Evolutionary conservation across 2,888 invertebrate genomes (phyloP).

Genomic region (Griposia aprilina): DNA sequence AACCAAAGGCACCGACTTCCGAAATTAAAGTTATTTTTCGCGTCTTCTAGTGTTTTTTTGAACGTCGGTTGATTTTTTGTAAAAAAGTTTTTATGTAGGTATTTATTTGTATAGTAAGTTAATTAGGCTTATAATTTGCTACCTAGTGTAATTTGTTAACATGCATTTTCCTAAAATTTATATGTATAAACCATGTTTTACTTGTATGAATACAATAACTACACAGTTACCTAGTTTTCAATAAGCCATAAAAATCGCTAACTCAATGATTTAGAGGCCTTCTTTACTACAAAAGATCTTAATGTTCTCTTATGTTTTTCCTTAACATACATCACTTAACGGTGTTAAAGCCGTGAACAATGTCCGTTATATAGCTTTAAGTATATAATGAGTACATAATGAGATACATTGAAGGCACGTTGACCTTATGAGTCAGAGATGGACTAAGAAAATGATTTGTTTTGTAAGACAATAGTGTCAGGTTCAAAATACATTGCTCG

Average conservation of each 20-base stretch:
- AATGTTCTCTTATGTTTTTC: slow-evolving; percentile 39
- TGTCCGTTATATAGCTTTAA: slow-evolving; percentile 40
- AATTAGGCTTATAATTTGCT: no score
- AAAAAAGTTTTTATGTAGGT: no score
- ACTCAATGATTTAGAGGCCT: slow-evolving; percentile 16
- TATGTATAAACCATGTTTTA: background rate
- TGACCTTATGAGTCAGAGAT: slow-evolving; percentile 54
- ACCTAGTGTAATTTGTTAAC: no score
- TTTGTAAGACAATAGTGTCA: background rate
- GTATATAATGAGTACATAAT: slow-evolving; percentile 31
- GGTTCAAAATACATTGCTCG: background rate
- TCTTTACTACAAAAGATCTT: slow-evolving; percentile 12
- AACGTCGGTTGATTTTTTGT: no score
- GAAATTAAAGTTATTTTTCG: no score
- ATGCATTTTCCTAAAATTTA: no score
- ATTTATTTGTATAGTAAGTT: no score
- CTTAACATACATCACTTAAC: slow-evolving; percentile 44
- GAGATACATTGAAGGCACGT: slow-evolving; percentile 31
- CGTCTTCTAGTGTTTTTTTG: no score
- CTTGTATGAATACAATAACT: background rate
- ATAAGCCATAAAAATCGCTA: slow-evolving; percentile 1
- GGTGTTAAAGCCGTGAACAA: slow-evolving; percentile 40
- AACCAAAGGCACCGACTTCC: no score
- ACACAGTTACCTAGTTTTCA: background rate
- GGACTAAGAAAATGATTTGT: slow-evolving; percentile 19